Conservation (phyloP, 2,113 vertebrate species). For the Plestiodon gilberti region DNA sequence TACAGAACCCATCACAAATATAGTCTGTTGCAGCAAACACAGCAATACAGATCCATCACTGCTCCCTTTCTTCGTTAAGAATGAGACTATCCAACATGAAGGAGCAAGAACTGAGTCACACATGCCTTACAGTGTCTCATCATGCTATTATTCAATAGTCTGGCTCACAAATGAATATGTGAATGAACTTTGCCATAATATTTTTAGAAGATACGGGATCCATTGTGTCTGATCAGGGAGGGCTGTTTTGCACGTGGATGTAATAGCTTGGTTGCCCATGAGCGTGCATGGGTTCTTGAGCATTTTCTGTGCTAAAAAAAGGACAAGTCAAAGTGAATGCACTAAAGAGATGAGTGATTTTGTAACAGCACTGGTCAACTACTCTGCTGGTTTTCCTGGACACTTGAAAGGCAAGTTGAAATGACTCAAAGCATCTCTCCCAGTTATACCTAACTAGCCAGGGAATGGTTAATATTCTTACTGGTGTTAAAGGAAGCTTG, state of each 20-base stretch:
- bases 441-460: not conserved
- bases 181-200: not conserved
- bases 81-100: not conserved
- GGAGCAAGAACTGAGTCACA: not conserved
- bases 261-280: not conserved
- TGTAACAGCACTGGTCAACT: not conserved
- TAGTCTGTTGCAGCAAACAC: too few species aligned
- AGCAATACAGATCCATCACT: too few species aligned
- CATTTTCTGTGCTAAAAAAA: not conserved
- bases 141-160: not conserved
- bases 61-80: not conserved
- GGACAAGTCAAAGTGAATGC: not conserved
- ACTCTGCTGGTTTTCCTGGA: not conserved
- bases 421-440: conserved; percentile 3
- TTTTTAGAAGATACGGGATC: not conserved
- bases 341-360: not conserved
- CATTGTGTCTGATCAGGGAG: not conserved
- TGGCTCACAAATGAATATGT: not conserved
- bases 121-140: not conserved
- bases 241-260: not conserved
- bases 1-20: not conserved
- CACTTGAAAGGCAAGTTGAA: not conserved
- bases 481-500: not conserved
- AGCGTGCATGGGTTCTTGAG: not conserved
- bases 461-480: not conserved